Evolutionary conservation across 2,113 vertebrate species (phyloP).

Genomic region (Noctilio leporinus): DNA sequence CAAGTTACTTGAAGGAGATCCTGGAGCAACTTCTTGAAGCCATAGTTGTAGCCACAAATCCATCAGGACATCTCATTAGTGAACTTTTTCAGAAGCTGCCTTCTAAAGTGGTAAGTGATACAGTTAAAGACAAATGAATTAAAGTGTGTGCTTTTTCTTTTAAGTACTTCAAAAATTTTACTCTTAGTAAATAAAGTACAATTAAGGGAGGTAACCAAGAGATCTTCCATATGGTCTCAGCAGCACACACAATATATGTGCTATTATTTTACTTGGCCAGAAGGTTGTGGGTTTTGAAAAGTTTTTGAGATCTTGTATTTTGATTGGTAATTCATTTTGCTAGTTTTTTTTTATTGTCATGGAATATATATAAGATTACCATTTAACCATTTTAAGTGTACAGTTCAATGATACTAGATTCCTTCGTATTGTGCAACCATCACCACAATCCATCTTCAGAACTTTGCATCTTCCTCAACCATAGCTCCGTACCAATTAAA

Average conservation of each 20-base stretch:
- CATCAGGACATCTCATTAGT: conserved; percentile 91
- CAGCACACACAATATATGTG: not conserved
- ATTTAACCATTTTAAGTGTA: not conserved
- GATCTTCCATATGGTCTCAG: not conserved
- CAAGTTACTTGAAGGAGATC: conserved; percentile 90
- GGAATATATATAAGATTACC: not conserved
- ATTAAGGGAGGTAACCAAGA: not conserved
- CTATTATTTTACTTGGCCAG: not conserved
- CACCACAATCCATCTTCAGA: not conserved
- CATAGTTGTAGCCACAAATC: conserved; percentile 89
- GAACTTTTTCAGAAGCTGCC: conserved; percentile 99
- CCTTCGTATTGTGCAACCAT: not conserved
- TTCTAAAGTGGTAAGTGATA: conserved; percentile 92
- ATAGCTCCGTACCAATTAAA: not conserved
- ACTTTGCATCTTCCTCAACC: not conserved
- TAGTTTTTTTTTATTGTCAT: not conserved
- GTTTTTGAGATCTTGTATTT: not conserved
- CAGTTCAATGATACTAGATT: not conserved
- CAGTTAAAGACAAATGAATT: not conserved
- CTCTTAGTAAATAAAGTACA: not conserved
- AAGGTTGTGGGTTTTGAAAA: not conserved
- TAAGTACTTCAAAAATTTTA: not conserved
- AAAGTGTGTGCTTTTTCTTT: not conserved
- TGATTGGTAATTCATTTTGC: not conserved
- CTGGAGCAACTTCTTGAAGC: conserved; percentile 95